Conservation (phyloP, 2,797 vertebrate genomes). For the Pogonophryne albipinna region DNA sequence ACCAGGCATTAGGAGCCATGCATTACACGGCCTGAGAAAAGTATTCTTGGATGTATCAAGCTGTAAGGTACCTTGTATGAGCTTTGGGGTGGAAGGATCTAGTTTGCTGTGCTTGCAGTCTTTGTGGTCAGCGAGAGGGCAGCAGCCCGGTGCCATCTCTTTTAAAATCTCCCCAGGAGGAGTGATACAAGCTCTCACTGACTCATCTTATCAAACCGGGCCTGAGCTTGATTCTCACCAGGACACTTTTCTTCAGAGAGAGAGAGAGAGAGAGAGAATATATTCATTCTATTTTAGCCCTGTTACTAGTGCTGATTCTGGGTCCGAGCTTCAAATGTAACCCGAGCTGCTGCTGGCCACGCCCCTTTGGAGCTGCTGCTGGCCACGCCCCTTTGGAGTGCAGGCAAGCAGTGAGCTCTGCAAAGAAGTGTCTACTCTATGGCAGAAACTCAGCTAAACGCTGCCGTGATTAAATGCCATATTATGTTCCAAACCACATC, state of each 20-base stretch:
- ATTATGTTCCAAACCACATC: no score
- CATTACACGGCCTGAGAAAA: conserved; percentile 8
- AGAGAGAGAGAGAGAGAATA: no score
- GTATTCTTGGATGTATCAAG: conserved; percentile 25
- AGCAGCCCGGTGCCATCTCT: conserved; percentile 42
- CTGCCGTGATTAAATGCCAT: no score
- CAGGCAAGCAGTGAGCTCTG: no score
- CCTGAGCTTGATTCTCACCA: conserved; percentile 49
- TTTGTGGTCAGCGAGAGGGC: conserved; percentile 56
- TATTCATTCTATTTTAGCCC: no score
- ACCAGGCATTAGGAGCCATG: not conserved
- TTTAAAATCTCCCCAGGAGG: conserved; percentile 41
- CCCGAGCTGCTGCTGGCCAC: no score
- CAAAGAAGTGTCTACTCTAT: no score
- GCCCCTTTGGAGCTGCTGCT: no score
- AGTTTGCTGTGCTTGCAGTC: conserved; percentile 27
- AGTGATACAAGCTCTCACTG: conserved; percentile 45
- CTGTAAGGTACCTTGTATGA: conserved; percentile 9
- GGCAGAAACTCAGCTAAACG: no score
- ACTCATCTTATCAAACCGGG: conserved; percentile 57
- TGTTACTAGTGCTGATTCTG: no score
- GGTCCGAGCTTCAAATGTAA: no score
- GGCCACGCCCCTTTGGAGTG: no score
- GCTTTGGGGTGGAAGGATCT: conserved; percentile 9
- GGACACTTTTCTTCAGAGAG: conserved; percentile 26